Base-by-base conservation (phyloP, 1,140 invertebrate genomes). In the Drosophila guanche region DNA sequence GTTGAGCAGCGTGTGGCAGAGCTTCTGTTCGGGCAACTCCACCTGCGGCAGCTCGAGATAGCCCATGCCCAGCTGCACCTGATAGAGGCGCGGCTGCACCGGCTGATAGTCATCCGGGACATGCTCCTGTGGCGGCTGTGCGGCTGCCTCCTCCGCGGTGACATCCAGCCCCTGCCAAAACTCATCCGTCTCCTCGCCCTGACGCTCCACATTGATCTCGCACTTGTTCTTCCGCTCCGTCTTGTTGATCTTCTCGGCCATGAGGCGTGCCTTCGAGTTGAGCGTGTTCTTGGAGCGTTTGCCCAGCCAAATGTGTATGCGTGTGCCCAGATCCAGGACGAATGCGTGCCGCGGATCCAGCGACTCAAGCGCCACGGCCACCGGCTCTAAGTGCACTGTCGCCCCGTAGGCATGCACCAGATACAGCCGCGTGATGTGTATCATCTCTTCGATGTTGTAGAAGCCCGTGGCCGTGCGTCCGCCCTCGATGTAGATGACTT, bases 191-290 rank as follows among this genome's bases (percentile, higher is more conserved):
- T 99, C 98, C 45, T 95, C 93, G 2, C 89, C 95, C 92, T 98
- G 96, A 27, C 93, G 93, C 89, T 98, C 95, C 0, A 96, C 95
- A 40, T 97, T 92, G 47, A 99, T 97, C 83, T 99, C 97, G 1
- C 97, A 95, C 90, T 96, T 96, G 81, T 98, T 98, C 91, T 99
- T 99, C 16, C 98, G 93, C 92, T 99, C 99, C 91, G 99, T 98
- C 92, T 99, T 99, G 91, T 99, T 99, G 40, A 99, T 98, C 92
- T 99, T 99, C 91, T 99, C 99, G 2, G 98, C 97, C 93, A 99
- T 95, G 3, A 99, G 92, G 53, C 98, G 94, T 0, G 97, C 95
- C 92, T 99, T 99, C 0, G 98, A 98, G 89, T 97, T 97, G 0
- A 99, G 93, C 0, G 98, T 99, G 84, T 98, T 98, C 92, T 98